phyloP scores from a whole-genome alignment of 2,888 invertebrate genomes.

The Molorchus minor region DNA sequence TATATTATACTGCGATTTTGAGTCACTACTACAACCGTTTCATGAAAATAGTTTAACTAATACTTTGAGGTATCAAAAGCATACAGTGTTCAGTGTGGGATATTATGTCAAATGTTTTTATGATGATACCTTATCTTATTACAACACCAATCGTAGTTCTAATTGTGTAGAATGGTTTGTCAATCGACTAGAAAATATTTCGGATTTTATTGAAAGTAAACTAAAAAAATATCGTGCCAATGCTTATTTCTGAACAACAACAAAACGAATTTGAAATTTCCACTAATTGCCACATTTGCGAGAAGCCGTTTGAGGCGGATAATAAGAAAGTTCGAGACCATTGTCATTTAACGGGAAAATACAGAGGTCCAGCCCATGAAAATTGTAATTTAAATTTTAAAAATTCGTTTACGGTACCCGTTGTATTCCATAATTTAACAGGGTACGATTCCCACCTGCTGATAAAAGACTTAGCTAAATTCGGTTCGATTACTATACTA shows the following conservation, averaged over 20 bases:
- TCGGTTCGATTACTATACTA: too few relatives aligned
- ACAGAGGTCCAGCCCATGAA: conserved; percentile 45
- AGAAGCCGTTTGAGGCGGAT: conserved; percentile 22
- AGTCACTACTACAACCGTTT: too few relatives aligned
- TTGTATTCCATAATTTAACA: conserved; percentile 51
- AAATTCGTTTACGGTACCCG: conserved; percentile 46
- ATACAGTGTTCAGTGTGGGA: too few relatives aligned
- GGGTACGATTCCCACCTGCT: conserved; percentile 52
- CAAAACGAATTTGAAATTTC: not conserved
- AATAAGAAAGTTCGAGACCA: conserved; percentile 47
- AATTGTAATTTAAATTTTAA: conserved; percentile 53
- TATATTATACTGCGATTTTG: not conserved
- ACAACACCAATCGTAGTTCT: conserved; percentile 33
- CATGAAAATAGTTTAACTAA: too few relatives aligned
- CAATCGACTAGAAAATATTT: conserved; percentile 32
- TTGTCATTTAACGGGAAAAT: conserved; percentile 48
- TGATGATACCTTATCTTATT: conserved; percentile 42
- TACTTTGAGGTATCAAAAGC: too few relatives aligned
- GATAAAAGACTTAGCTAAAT: conserved; percentile 45
- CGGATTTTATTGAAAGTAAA: conserved; percentile 28
- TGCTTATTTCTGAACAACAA: conserved; percentile 12
- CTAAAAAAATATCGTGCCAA: conserved; percentile 33
- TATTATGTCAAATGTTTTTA: conserved; percentile 45
- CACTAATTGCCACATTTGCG: conserved; percentile 42
- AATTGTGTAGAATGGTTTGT: conserved; percentile 44